Evolutionary conservation across 2,888 invertebrate genomes (phyloP), one percentile per base, ranked within the genome.

Genomic region (Psylliodes chrysocephalus): DNA sequence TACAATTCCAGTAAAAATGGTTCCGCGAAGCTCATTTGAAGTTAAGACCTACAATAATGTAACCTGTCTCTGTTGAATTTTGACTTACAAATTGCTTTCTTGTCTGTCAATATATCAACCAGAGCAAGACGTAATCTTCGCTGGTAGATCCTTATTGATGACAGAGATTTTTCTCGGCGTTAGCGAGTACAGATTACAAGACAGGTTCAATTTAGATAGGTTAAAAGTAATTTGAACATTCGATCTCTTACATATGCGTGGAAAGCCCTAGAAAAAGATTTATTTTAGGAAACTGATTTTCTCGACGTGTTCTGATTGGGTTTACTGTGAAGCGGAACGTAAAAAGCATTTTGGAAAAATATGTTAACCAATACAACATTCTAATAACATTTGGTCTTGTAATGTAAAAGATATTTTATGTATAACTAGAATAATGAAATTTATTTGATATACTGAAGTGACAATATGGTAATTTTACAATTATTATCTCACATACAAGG

Each of bases 151-250:
- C 53, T 55, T 55, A 62, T 62, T 55, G 55, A 62, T 62, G 61
- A 38, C 10, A 6, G 55, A 28, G 55, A 62, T 62, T 62, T 62
- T 62, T 62, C 61, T 38, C 55, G 15, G 54, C 49, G 38, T 61
- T 55, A 61, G 18, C 49, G 61, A n/a, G 30, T 35, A 12, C 25
- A 47, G 55, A 62, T 62, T 49, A 53, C 42, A 56, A 56, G 56
- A 35, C 56, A n/a, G 56, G 33, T 18, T 56, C 56, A 30, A 56
- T 56, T 46, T 42, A 22, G 35, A 46, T 56, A 14, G 46, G 46
- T 33, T 17, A 54, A 40, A 44, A 52, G 35, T 35, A 18, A 52
- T 52, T 33, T 35, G 5, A 52, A 19, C 52, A 52, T 14, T 52
- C 52, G 52, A 52, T 52, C 15, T 52, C 12, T 38, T 18, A 52